A percentile compares a stretch with the other conserved stretches of the same genome.
phyloP scores from a whole-genome alignment of 2,797 vertebrate species.

The Limosa lapponica region DNA sequence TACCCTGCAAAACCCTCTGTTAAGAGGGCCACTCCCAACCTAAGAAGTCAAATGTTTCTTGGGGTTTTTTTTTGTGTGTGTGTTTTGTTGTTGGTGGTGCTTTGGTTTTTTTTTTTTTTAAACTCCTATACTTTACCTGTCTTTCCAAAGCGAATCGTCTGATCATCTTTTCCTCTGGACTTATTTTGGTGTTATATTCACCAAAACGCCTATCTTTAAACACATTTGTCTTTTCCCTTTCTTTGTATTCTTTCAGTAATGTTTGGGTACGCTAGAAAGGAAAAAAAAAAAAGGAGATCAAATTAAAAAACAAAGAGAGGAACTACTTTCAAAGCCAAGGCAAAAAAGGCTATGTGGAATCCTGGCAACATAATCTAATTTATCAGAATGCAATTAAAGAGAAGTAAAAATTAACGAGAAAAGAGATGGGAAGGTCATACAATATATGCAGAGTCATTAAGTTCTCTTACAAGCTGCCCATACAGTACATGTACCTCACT shows the following conservation, averaged over 20 bases:
- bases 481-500: neutral
- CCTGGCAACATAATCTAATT: neutral
- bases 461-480: neutral
- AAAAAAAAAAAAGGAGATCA: neutral
- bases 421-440: neutral
- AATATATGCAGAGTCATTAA: neutral
- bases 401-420: neutral
- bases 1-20: neutral
- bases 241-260: conserved; percentile 91
- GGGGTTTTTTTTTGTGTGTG: neutral
- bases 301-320: neutral
- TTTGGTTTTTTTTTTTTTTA: neutral
- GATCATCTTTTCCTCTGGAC: conserved; percentile 92
- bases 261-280: conserved; percentile 89
- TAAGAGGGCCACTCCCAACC: fast-evolving
- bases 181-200: conserved; percentile 89
- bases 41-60: neutral
- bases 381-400: neutral
- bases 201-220: conserved; percentile 91
- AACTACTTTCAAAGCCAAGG: neutral
- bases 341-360: neutral
- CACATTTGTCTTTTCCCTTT: conserved; percentile 86
- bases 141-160: conserved; percentile 92
- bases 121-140: conserved; percentile 81
- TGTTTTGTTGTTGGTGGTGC: neutral